Percentiles rank a stretch among this genome's conserved stretches.
Conservation (phyloP, 2,113 vertebrate species). For the Chelonoidis abingdonii region DNA sequence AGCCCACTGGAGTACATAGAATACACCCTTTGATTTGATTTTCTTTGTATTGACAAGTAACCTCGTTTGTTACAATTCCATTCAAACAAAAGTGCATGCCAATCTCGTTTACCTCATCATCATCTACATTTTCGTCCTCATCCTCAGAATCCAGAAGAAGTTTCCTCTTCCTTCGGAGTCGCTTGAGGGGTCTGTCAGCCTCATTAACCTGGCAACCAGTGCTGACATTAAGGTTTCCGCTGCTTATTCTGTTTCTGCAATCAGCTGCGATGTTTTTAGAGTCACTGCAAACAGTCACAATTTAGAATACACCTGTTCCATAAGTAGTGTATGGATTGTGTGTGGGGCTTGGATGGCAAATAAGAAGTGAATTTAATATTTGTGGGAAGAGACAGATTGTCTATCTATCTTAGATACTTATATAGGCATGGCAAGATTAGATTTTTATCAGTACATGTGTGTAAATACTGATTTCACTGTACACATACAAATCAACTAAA, state of each 20-base stretch:
- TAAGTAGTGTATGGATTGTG: not conserved
- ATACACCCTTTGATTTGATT: not conserved
- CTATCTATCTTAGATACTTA: not conserved
- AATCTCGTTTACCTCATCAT: constrained; percentile 83
- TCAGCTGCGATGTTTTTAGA: constrained; percentile 78
- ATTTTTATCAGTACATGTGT: not conserved
- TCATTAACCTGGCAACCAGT: constrained; percentile 69
- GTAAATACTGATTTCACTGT: not conserved
- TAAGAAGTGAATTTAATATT: not conserved
- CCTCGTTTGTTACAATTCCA: not conserved
- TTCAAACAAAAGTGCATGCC: not conserved
- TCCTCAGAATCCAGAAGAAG: constrained; percentile 91
- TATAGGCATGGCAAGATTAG: not conserved
- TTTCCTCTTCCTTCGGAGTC: constrained; percentile 89
- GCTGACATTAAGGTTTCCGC: constrained; percentile 39
- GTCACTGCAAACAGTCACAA: constrained; percentile 40
- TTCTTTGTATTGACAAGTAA: not conserved
- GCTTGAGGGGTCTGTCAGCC: constrained; percentile 83
- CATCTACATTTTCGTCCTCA: constrained; percentile 88
- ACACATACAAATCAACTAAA: not conserved
- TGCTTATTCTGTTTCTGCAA: constrained; percentile 67
- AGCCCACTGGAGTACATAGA: not conserved
- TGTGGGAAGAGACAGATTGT: not conserved
- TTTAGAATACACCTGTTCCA: constrained; percentile 18
- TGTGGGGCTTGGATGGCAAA: not conserved